Percentiles rank a stretch among this genome's conserved stretches.
These are phyloP conservation scores for Lordiphosa mommai DNA, from an alignment of 1,140 invertebrate species.

Conservation along the genomic window DNA sequence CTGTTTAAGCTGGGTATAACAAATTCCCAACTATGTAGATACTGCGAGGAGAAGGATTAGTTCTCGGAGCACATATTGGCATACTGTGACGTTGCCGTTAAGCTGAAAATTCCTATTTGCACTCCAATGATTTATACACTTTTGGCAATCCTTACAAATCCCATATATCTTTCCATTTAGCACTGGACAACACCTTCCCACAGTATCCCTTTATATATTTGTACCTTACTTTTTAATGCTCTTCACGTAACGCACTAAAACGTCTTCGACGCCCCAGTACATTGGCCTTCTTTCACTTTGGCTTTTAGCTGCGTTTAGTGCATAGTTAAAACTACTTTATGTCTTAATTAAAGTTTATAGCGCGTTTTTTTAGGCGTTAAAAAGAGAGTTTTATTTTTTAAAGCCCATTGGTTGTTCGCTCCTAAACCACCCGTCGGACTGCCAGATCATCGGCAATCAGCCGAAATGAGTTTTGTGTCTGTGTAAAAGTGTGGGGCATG, in stretches of 20 bases:
- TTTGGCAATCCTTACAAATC: too few relatives aligned
- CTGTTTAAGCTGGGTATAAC: too few relatives aligned
- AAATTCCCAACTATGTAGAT: too few relatives aligned
- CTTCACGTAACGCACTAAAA: constrained; percentile 43
- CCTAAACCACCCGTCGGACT: constrained; percentile 29
- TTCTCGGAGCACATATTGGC: too few relatives aligned
- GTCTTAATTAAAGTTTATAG: constrained; percentile 77
- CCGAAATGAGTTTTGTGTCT: constrained; percentile 50
- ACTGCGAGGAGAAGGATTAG: too few relatives aligned
- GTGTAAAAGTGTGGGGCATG: constrained; percentile 68
- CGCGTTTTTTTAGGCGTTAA: constrained; percentile 65
- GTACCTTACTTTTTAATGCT: constrained; percentile 42
- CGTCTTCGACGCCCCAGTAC: constrained; percentile 20
- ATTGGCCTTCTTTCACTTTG: constrained; percentile 62
- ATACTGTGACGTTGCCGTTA: too few relatives aligned
- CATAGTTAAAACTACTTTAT: constrained; percentile 70
- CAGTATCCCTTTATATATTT: not conserved
- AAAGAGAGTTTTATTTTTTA: constrained; percentile 51
- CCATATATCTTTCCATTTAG: too few relatives aligned
- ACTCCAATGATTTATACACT: too few relatives aligned
- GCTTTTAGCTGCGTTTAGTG: constrained; percentile 44
- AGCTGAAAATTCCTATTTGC: too few relatives aligned
- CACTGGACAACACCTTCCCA: not conserved
- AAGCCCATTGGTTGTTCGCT: constrained; percentile 45
- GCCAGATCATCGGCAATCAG: constrained; percentile 50